Percentiles rank a stretch among this genome's conserved stretches.
These are phyloP conservation scores for Trachythela sp. DNA, from an alignment of 64 coral and sea anemone genomes.

Conservation along the genomic window DNA sequence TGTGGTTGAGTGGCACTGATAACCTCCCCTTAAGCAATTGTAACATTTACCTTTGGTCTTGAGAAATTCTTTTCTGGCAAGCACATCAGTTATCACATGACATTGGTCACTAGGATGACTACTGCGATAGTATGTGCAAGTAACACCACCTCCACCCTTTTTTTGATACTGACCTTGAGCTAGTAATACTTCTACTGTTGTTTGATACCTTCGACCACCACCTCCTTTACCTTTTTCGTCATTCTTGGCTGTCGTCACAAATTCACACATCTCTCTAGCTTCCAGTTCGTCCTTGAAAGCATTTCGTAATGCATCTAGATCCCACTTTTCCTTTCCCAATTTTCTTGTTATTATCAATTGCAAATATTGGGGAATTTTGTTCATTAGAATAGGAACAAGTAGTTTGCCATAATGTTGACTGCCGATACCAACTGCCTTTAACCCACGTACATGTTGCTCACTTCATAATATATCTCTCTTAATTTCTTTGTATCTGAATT, in stretches of 20 bases:
- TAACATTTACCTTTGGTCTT: no score
- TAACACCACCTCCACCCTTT: neutral
- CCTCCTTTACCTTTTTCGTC: conserved; percentile 6
- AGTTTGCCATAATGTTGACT: conserved; percentile 48
- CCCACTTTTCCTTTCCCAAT: conserved; percentile 52
- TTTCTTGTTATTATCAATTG: conserved; percentile 34
- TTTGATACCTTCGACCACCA: neutral
- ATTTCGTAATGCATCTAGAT: conserved; percentile 31
- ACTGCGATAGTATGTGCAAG: conserved; percentile 17
- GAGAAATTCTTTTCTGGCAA: conserved; percentile 18
- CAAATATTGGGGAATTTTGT: conserved; percentile 39
- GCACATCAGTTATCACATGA: conserved; percentile 18
- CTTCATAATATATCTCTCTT: neutral
- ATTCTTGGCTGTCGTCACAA: conserved; percentile 13
- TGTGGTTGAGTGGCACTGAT: conserved; percentile 19
- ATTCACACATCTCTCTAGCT: conserved; percentile 46
- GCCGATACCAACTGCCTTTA: conserved; percentile 32
- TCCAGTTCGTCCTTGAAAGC: conserved; percentile 50
- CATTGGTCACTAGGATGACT: conserved; percentile 26
- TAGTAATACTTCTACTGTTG: conserved; percentile 5
- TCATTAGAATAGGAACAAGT: conserved; percentile 57
- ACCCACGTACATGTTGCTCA: conserved; percentile 40
- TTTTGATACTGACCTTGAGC: conserved; percentile 4
- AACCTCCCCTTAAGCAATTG: conserved; percentile 26
- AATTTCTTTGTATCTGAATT: neutral